Percentiles rank a stretch among this genome's conserved stretches.
Conservation (phyloP, 2,888 invertebrate genomes). For the Allacma fusca region DNA sequence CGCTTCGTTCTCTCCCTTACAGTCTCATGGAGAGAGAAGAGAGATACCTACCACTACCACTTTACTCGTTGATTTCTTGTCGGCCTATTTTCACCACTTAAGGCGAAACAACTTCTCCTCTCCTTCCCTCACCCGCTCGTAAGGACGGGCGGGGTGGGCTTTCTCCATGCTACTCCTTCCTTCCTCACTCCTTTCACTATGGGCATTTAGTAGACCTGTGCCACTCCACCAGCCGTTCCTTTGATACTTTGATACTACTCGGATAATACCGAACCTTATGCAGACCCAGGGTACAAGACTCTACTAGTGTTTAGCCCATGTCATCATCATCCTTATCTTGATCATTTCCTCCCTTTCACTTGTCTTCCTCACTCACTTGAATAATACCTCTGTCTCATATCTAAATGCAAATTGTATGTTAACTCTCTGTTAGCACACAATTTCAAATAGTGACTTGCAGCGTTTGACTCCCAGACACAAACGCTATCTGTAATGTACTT, state of each 20-base stretch:
- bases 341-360: constrained; percentile 18
- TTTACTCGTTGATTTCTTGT: constrained; percentile 32
- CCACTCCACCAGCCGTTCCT: no score
- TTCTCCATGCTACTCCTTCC: background rate
- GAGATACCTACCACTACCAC: constrained; percentile 14
- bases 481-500: no score
- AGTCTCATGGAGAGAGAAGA: constrained; percentile 7
- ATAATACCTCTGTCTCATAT: background rate
- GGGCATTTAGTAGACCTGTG: no score
- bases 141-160: background rate
- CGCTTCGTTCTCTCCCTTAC: background rate
- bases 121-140: background rate
- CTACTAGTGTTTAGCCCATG: background rate
- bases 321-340: constrained; percentile 26
- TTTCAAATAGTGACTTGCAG: no score
- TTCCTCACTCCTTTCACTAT: background rate
- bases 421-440: no score
- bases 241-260: no score
- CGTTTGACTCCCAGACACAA: no score
- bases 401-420: no score
- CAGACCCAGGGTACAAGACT: no score
- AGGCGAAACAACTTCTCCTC: constrained; percentile 32
- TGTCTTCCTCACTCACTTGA: constrained; percentile 16
- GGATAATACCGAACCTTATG: no score
- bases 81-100: constrained; percentile 36